Percentiles rank a stretch among this genome's conserved stretches.
These are phyloP conservation scores for Hyposoter dolosus DNA, from an alignment of 2,888 invertebrate genomes.

Conservation along the genomic window DNA sequence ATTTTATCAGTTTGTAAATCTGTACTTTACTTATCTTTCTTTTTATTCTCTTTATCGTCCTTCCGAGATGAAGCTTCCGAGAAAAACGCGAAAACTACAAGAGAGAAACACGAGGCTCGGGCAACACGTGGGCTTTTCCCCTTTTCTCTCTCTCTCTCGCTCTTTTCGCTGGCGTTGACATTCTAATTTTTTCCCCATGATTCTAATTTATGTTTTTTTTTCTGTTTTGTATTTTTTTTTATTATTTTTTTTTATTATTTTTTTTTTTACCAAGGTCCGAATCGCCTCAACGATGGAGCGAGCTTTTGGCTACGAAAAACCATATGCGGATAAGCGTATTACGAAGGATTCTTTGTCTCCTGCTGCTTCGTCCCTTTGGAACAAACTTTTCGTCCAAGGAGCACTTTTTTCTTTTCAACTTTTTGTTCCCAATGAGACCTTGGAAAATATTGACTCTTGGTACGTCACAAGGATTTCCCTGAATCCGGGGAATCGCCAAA, in stretches of 20 bases:
- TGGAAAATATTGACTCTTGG: too few relatives aligned
- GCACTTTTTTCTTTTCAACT: too few relatives aligned
- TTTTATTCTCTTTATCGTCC: constrained; percentile 12
- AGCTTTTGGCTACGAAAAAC: constrained; percentile 24
- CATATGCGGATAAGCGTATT: not conserved
- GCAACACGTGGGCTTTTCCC: too few relatives aligned
- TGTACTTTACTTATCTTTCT: not conserved
- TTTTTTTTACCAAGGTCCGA: constrained; percentile 3
- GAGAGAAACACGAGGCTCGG: constrained; percentile 39
- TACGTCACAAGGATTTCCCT: too few relatives aligned
- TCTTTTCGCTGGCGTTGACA: constrained; percentile 17
- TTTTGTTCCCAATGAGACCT: too few relatives aligned
- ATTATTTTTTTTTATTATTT: too few relatives aligned
- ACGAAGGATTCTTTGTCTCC: not conserved
- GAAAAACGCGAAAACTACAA: constrained; percentile 41
- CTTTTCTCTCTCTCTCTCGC: constrained; percentile 9
- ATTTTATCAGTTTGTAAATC: constrained; percentile 36
- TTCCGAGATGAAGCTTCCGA: constrained; percentile 15
- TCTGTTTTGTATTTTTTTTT: too few relatives aligned
- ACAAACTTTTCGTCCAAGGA: not conserved
- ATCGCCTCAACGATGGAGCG: constrained; percentile 21
- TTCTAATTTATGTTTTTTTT: not conserved
- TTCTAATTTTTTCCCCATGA: not conserved
- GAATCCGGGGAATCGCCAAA: too few relatives aligned
- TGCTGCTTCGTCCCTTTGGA: not conserved